A percentile compares a stretch with the other conserved stretches of the same genome.
phyloP scores from a whole-genome alignment of 2,113 vertebrate species.

The Ranitomeya variabilis region DNA sequence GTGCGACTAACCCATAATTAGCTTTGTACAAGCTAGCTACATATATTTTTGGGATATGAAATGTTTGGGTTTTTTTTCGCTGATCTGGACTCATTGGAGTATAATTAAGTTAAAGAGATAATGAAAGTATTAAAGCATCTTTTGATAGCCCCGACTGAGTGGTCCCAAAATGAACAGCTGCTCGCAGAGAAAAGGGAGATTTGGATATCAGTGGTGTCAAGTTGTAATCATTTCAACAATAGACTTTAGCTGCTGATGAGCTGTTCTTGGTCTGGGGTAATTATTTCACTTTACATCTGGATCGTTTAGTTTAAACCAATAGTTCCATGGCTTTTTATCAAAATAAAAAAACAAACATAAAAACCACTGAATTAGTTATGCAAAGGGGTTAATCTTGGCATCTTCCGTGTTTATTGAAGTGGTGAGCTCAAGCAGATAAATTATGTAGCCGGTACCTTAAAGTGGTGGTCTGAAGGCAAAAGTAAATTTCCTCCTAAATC shows the following conservation, averaged over 20 bases:
- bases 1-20: conserved; percentile 4
- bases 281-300: conserved; percentile 14
- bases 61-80: neutral
- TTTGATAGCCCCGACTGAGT: neutral
- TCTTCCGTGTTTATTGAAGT: too few relatives aligned
- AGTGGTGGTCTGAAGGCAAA: too few relatives aligned
- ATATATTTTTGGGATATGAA: neutral
- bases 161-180: conserved; percentile 25
- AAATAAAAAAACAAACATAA: neutral
- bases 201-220: neutral
- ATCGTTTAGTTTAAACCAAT: neutral
- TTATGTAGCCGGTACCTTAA: too few relatives aligned
- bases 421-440: too few relatives aligned
- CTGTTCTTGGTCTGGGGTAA: neutral
- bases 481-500: too few relatives aligned
- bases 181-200: conserved; percentile 9
- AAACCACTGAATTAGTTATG: neutral
- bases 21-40: neutral
- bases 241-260: neutral
- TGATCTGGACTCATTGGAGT: neutral
- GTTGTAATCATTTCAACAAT: conserved; percentile 33
- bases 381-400: neutral
- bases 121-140: conserved; percentile 12
- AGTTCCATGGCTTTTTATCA: neutral
- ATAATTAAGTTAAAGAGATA: conserved; percentile 40